Percentiles rank a stretch among this genome's conserved stretches.
phyloP scores from a whole-genome alignment of 92 coral and sea anemone species.

The Zoanthus gigantus region DNA sequence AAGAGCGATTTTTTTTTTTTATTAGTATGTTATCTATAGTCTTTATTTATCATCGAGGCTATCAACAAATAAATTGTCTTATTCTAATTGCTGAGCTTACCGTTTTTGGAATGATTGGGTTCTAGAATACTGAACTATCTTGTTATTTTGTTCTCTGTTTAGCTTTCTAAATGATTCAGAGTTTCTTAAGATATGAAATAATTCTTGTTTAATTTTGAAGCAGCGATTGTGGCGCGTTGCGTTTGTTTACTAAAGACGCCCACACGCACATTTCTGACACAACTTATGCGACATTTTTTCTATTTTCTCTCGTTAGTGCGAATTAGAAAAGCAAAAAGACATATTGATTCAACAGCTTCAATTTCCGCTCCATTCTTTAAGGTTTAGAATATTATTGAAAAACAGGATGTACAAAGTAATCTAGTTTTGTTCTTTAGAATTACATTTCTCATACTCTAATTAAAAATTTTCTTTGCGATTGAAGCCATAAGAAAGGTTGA shows the following conservation, averaged over 20 bases:
- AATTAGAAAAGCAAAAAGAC: conserved; percentile 78
- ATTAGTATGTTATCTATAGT: conserved; percentile 28
- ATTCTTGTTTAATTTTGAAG: conserved; percentile 17
- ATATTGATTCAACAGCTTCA: conserved; percentile 69
- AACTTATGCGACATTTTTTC: conserved; percentile 42
- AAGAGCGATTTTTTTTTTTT: conserved; percentile 32
- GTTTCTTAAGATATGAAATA: conserved; percentile 11
- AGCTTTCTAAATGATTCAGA: conserved; percentile 11
- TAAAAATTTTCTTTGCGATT: conserved; percentile 66
- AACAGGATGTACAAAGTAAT: conserved; percentile 86
- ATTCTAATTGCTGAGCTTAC: conserved; percentile 15
- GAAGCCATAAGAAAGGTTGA: conserved; percentile 9
- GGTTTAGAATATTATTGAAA: conserved; percentile 72
- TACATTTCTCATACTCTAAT: conserved; percentile 73
- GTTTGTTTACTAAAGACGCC: conserved; percentile 32
- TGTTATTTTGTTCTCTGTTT: not conserved
- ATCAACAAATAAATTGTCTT: conserved; percentile 29
- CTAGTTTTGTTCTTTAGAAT: conserved; percentile 80
- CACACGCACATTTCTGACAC: conserved; percentile 54
- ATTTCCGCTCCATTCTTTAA: conserved; percentile 76
- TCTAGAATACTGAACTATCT: not conserved
- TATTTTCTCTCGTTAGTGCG: conserved; percentile 73
- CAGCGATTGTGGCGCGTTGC: not conserved
- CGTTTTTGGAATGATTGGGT: conserved; percentile 20
- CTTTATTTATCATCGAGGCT: conserved; percentile 12